Conservation (phyloP, 2,797 vertebrate species). For the Saguinus oedipus region DNA sequence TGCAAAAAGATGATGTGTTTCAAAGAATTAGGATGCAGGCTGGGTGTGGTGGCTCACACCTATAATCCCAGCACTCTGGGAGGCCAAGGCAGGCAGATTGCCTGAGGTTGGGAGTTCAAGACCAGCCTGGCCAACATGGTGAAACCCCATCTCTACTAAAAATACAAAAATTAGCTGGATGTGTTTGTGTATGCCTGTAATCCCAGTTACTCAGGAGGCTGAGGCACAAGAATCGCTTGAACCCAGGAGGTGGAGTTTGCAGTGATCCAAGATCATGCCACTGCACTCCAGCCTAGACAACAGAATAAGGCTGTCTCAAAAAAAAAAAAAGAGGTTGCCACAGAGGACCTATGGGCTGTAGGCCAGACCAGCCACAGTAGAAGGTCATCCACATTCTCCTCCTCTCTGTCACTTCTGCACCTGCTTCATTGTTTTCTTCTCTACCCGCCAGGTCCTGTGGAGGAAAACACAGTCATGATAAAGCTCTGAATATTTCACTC, state of each 20-base stretch:
- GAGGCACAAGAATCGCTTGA: neutral
- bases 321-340: neutral
- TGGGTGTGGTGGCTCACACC: neutral
- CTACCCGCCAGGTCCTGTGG: fast-evolving
- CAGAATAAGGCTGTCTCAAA: neutral
- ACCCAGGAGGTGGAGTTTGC: no score
- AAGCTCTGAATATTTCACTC: neutral
- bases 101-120: neutral
- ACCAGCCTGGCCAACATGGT: neutral
- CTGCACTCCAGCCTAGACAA: neutral
- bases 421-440: neutral
- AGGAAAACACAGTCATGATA: neutral
- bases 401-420: neutral
- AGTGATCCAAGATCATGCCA: no score
- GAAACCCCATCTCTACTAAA: neutral
- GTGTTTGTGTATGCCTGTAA: neutral
- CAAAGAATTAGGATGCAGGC: neutral
- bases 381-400: neutral
- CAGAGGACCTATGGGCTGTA: neutral
- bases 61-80: neutral
- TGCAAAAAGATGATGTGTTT: neutral
- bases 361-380: neutral
- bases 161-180: neutral
- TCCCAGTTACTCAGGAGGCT: neutral
- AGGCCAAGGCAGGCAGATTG: neutral